Evolutionary conservation across 92 coral and sea anemone genomes (phyloP), one percentile per base, ranked within the genome.

Genomic region (Porites lobata): DNA sequence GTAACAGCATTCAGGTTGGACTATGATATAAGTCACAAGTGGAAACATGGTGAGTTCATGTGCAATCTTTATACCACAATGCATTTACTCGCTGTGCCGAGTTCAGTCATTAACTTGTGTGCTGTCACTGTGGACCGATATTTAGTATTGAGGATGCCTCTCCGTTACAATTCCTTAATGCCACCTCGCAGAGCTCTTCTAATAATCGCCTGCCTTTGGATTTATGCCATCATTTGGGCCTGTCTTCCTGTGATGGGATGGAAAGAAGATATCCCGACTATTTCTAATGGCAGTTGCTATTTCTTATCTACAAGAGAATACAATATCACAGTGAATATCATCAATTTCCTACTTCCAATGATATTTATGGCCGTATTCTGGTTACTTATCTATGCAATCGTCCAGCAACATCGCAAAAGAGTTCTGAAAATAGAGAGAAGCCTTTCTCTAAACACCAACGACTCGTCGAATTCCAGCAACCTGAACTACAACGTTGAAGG

Each of bases 81-180:
- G 86, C 91, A 91, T 65, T 90, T 95, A 50, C 92, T 95, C 14
- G 92, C 83, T 29, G 91, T 87, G 14, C 98, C 98, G 18, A 94
- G 96, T 12, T 91, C 98, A 6, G 81, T 95, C 14, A 95, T 95
- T n/a, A 95, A 95, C 79, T 88, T 95, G 50, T 92, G 96, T 32
- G 98, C 98, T 8, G 96, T 95, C 66, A 95, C 98, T 2, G 92
- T 95, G 64, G 98, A 95, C 63, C 91, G 98, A 6, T 95, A 88
- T 67, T 86, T 95, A 15, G 98, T 95, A 8, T 61, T 95, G 21
- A 91, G 90, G 17, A 92, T 95, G 69, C 98, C 98, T 1, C 82
- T 95, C 17, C 93, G 98, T 52, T 95, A 95, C 72, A 94, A 93
- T n/a, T 76, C 96, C 29, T 75, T 95, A 9, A 91, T 95, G 95